Conservation (phyloP, 2,113 vertebrate species). For the Perca flavescens region DNA sequence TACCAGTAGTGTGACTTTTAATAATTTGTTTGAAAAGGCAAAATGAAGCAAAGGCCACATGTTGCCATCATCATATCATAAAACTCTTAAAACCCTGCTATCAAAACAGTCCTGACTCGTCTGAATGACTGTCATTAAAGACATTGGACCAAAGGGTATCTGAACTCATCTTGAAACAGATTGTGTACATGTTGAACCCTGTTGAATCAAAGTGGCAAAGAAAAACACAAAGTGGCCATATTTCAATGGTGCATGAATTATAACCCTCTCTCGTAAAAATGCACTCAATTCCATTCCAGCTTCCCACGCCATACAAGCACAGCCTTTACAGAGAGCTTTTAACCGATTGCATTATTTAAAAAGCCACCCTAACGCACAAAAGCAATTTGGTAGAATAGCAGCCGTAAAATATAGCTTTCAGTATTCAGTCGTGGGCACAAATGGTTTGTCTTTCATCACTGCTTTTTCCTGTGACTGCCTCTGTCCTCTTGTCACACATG, state of each 20-base stretch:
- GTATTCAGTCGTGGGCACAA: conserved; percentile 73
- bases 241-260: conserved; percentile 79
- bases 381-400: conserved; percentile 84
- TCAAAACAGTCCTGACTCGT: conserved; percentile 48
- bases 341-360: conserved; percentile 86
- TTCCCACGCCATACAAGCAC: conserved; percentile 73
- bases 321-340: conserved; percentile 83
- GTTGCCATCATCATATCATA: conserved; percentile 64
- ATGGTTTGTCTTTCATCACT: conserved; percentile 75
- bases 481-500: conserved; percentile 75
- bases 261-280: conserved; percentile 71
- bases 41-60: conserved; percentile 54
- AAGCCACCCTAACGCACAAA: conserved; percentile 81
- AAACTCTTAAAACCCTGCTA: conserved; percentile 33
- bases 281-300: conserved; percentile 72
- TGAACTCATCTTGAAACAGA: conserved; percentile 68
- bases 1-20: conserved; percentile 36
- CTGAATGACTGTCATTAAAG: conserved; percentile 68
- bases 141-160: conserved; percentile 52
- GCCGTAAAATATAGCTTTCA: conserved; percentile 80
- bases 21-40: conserved; percentile 46
- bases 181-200: conserved; percentile 68
- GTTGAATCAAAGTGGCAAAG: conserved; percentile 64
- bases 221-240: conserved; percentile 68
- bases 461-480: conserved; percentile 63